phyloP scores from a whole-genome alignment of 2,888 invertebrate species.

The Oscheius sp. region DNA sequence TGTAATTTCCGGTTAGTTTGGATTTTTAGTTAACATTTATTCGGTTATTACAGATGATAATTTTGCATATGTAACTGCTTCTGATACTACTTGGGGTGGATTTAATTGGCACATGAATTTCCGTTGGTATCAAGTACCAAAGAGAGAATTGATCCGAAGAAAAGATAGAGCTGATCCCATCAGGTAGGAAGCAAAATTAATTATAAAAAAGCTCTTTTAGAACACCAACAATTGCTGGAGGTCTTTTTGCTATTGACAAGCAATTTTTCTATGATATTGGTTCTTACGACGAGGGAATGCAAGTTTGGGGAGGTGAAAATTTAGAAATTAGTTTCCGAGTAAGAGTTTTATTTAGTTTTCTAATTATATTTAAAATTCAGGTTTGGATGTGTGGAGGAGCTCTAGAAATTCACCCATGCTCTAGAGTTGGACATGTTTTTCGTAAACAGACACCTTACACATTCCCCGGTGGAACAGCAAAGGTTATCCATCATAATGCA shows the following conservation, averaged over 20 bases:
- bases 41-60: conserved; percentile 90
- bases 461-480: conserved; percentile 87
- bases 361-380: conserved; percentile 73
- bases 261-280: conserved; percentile 98
- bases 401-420: conserved; percentile 93
- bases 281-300: conserved; percentile 98
- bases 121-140: conserved; percentile 91
- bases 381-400: conserved; percentile 97
- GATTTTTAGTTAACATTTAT: not conserved
- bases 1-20: conserved; percentile 38
- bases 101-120: conserved; percentile 99
- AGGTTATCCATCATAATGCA: conserved; percentile 79
- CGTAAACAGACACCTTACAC: conserved; percentile 97
- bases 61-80: conserved; percentile 97
- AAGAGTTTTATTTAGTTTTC: conserved; percentile 69
- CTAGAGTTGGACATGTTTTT: conserved; percentile 95
- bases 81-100: conserved; percentile 99
- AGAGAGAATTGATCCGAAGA: conserved; percentile 91
- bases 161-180: conserved; percentile 77
- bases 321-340: conserved; percentile 94
- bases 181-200: conserved; percentile 35
- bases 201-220: conserved; percentile 63
- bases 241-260: conserved; percentile 87
- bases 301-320: conserved; percentile 98
- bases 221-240: conserved; percentile 98